Evolutionary conservation across 2,888 invertebrate genomes (phyloP).

Genomic region (Apeira syringaria): DNA sequence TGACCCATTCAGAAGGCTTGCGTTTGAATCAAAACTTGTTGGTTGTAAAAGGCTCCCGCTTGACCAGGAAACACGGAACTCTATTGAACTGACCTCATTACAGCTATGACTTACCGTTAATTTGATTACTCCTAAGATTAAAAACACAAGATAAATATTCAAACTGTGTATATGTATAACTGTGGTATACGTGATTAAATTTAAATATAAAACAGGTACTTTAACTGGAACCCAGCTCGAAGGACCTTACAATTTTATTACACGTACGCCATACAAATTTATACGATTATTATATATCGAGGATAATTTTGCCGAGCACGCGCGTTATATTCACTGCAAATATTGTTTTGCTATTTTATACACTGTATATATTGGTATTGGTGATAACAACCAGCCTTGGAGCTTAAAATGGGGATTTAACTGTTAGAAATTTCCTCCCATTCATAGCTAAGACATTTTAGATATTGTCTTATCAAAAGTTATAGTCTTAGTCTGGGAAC

Average conservation of each 20-base stretch:
- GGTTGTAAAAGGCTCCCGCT: conserved; percentile 14
- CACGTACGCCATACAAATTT: conserved; percentile 18
- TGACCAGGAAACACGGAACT: conserved; percentile 15
- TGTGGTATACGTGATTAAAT: conserved; percentile 1
- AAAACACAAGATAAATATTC: not conserved
- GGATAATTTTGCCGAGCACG: conserved; percentile 19
- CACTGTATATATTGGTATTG: conserved; percentile 20
- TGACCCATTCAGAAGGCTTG: conserved; percentile 27
- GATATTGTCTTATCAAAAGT: conserved; percentile 23
- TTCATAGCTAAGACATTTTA: conserved; percentile 43
- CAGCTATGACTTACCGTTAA: conserved; percentile 6
- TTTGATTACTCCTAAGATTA: conserved; percentile 2
- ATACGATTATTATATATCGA: conserved; percentile 17
- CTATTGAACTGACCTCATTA: conserved; percentile 17
- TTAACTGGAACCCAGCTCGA: conserved; percentile 12
- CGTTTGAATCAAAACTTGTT: conserved; percentile 19
- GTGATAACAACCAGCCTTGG: conserved; percentile 15
- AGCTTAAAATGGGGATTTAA: conserved; percentile 47
- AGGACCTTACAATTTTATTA: conserved; percentile 22
- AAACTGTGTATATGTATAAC: conserved; percentile 1
- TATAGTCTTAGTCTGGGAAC: conserved; percentile 26
- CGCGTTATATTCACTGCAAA: conserved; percentile 7
- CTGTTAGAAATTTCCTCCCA: conserved; percentile 53
- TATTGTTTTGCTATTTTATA: conserved; percentile 23
- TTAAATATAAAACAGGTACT: conserved; percentile 10